phyloP scores from a whole-genome alignment of 2,888 invertebrate genomes.

The Atethmia centrago region DNA sequence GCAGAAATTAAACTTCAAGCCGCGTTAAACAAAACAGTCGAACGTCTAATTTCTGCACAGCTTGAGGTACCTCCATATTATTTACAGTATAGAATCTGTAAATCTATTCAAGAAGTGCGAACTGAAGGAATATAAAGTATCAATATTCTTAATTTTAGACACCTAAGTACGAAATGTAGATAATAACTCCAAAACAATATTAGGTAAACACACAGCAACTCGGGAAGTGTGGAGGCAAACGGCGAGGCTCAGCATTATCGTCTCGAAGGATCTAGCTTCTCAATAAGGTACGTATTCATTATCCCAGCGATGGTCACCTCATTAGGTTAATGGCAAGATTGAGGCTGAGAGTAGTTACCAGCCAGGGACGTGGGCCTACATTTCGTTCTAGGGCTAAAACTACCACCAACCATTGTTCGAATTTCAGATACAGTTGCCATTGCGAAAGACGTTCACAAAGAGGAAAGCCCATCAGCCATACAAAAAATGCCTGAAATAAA shows the following conservation, averaged over 20 bases:
- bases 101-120: not conserved
- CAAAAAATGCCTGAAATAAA: too few relatives aligned
- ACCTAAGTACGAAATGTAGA: not conserved
- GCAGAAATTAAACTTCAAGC: too few relatives aligned
- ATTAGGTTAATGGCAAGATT: conserved; percentile 14
- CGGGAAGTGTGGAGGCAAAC: conserved; percentile 4
- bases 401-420: not conserved
- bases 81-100: not conserved
- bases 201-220: too few relatives aligned
- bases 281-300: conserved; percentile 16
- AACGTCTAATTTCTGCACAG: too few relatives aligned
- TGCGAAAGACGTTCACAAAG: not conserved
- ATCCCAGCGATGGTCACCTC: not conserved
- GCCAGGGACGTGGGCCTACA: not conserved
- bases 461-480: too few relatives aligned
- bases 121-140: not conserved
- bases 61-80: too few relatives aligned
- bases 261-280: conserved; percentile 1
- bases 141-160: not conserved
- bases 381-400: not conserved
- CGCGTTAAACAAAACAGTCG: too few relatives aligned
- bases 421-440: not conserved
- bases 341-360: not conserved
- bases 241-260: not conserved
- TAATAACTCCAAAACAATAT: not conserved